Conservation (phyloP, 2,113 vertebrate genomes). For the Tychaedon coryphoeus region DNA sequence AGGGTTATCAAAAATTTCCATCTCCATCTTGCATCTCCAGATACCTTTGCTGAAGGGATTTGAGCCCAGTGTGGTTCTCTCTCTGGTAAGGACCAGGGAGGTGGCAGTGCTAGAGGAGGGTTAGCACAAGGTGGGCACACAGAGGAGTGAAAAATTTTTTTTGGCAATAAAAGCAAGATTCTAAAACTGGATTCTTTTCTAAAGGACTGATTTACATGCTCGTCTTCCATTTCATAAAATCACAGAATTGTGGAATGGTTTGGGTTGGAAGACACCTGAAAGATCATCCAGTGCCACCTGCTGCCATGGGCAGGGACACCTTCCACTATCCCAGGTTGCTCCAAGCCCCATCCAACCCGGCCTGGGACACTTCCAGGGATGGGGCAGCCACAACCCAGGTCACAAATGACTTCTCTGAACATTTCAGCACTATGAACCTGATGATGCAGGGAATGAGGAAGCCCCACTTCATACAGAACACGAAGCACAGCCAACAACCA, state of each 20-base stretch:
- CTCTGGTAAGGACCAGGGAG: background rate
- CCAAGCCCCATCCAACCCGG: accelerated
- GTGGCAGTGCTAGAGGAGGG: background rate
- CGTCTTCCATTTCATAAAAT: background rate
- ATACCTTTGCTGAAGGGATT: background rate
- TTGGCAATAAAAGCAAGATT: background rate
- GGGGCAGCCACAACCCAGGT: background rate
- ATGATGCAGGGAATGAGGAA: background rate
- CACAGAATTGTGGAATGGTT: background rate
- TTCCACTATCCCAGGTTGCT: background rate
- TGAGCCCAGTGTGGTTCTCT: background rate
- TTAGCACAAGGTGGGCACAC: background rate
- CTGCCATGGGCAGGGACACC: background rate
- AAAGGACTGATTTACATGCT: background rate
- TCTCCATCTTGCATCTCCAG: background rate
- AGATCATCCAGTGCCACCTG: background rate
- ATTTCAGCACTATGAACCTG: background rate
- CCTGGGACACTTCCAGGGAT: background rate
- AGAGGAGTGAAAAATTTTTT: background rate
- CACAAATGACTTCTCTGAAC: background rate
- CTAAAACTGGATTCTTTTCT: background rate
- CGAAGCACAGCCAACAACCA: background rate
- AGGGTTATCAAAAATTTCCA: background rate
- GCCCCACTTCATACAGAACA: accelerated
- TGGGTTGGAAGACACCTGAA: background rate